A percentile compares a stretch with the other conserved stretches of the same genome.
phyloP scores from a whole-genome alignment of 2,113 vertebrate genomes.

The Gallinago paraguaiae region DNA sequence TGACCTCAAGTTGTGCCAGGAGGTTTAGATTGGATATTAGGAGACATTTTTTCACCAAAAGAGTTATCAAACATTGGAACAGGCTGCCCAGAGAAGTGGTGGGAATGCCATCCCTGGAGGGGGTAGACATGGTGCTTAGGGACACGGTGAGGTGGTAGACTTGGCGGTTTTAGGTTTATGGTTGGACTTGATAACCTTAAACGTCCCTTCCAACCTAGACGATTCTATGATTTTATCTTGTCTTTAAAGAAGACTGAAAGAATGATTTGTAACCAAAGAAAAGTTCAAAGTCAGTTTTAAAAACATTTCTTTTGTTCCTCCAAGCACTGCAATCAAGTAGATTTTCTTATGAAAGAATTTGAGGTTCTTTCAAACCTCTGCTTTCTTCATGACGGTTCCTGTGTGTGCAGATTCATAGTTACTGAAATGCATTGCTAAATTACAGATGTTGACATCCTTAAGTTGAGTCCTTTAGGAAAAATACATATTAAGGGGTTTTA shows the following conservation, averaged over 20 bases:
- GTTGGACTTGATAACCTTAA: not conserved
- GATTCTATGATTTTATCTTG: not conserved
- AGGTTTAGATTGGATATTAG: not conserved
- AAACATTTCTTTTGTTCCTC: not conserved
- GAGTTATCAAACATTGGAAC: not conserved
- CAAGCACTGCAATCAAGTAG: not conserved
- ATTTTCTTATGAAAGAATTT: not conserved
- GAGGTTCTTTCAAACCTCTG: not conserved
- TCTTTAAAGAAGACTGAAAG: not conserved
- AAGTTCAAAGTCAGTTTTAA: not conserved
- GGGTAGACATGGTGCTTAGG: not conserved
- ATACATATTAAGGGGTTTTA: not conserved
- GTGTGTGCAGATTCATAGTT: fast-evolving
- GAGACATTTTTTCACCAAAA: not conserved
- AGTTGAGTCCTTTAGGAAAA: not conserved
- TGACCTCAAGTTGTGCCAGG: not conserved
- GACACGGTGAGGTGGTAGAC: not conserved
- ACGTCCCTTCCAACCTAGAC: not conserved
- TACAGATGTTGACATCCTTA: not conserved
- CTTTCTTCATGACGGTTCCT: not conserved
- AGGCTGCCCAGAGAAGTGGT: not conserved
- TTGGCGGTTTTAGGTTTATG: not conserved
- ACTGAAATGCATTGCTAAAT: not conserved
- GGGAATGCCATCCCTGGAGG: not conserved
- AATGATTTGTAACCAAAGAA: not conserved